Base-by-base conservation (phyloP, 1,140 invertebrate genomes). In the Dinothrombium tinctorium region DNA sequence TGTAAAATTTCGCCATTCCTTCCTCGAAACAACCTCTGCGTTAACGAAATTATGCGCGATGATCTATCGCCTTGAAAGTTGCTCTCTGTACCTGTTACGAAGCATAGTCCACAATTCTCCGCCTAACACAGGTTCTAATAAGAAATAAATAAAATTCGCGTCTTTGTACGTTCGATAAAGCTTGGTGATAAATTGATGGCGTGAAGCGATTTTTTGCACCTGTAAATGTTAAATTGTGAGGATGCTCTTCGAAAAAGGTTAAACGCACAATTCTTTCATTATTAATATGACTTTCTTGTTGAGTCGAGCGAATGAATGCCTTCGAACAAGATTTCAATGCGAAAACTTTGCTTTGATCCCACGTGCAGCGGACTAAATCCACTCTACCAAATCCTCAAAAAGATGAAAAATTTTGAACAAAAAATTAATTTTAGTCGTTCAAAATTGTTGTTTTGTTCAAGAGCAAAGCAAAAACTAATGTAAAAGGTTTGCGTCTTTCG, bases 311-410 rank as follows among this genome's bases (percentile, higher is more conserved):
- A 53, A 98, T 96, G 64, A 96, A 79, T 44, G 79, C 76, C 56
- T 99, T 99, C 61, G 96, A 95, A 78, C 99, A 87, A 53, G 92
- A 82, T 57, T 99, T 99, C 45, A 99, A 59, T 0, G 92, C 92
- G 58, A 86, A 98, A 0, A 87, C 87, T 41, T 77, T 63, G 12
- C 57, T 60, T 5, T 64, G 63, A 51, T 89, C 82, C 20, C 72
- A 71, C 45, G 74, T 70, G 25, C 94, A 74, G 59, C 58, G 60
- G 2, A 96, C 89, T 45, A 98, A 62, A 60, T 96, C 90, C 0
- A 96, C 92, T 31, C 89, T 68, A 23, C 92, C 90, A 56, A 98
- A 98, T n/a, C n/a, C n/a, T n/a, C n/a, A n/a, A n/a, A n/a, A n/a
- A 29, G 8, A 9, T 29, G n/a, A 8, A 29, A 29, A 29, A 29